Base-by-base conservation (phyloP, 2,797 vertebrate genomes). In the Enteromius mattozi region DNA sequence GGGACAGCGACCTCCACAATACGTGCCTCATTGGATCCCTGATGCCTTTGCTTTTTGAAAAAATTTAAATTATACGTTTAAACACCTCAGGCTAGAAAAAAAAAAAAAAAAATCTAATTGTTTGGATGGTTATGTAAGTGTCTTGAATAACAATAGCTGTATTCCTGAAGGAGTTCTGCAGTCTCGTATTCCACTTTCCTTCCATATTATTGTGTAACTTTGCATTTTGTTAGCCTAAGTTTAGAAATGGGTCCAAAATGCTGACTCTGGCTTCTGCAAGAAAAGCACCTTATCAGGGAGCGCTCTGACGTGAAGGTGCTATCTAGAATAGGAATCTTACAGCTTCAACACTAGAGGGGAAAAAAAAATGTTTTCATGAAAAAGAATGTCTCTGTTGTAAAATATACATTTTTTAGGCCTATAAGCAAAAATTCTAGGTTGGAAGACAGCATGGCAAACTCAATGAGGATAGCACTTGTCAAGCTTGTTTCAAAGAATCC, bases 301-400 rank as follows among this genome's bases (percentile, higher is more conserved):
- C 37, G 72, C 89, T 90, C 91, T 94, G 93, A 94, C 86, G 92
- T 91, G 87, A 88, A 74, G 30, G 69, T 85, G 54, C 81, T 95
- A 95, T 95, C 95, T 95, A 87, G 93, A 93, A 94, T 90, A 91
- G 91, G 91, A 93, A 95, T 96, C 95, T 94, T 92, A 93, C 93
- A 92, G 91, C 93, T 92, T 92, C 90, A 91, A 94, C 91, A 93
- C 93, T 91, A 90, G 92, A 92, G 91, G 88, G 83, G 61, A 84
- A 92, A 90, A 33, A 33, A 54, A 83, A 66, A 82, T 82, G 82
- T 88, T 91, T 92, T 89, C 87, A 89, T 86, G 88, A 85, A 87
- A 86, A 89, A 82, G 59, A 71, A 72, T 61, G 45, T 83, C 83
- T 83, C 85, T 93, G 91, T 93, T 94, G 94, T 94, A 94, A 93